These are phyloP conservation scores for Lipophrys pholis DNA, from an alignment of 2,113 vertebrate genomes.

Conservation along the genomic window DNA sequence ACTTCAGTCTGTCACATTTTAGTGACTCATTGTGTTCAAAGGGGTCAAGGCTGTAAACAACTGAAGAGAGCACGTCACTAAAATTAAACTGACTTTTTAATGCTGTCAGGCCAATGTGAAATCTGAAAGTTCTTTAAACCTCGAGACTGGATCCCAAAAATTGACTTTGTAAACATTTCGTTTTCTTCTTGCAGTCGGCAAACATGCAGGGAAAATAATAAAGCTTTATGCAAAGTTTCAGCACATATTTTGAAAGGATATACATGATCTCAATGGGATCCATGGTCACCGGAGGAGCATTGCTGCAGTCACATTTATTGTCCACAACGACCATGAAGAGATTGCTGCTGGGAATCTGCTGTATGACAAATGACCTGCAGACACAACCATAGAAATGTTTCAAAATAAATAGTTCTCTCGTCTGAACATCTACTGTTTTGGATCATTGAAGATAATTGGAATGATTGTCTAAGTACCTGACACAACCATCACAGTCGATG, in stretches of 20 bases:
- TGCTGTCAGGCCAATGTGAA: too few relatives aligned
- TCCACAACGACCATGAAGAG: constrained; percentile 99
- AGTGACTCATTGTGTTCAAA: constrained; percentile 97
- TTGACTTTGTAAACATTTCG: too few relatives aligned
- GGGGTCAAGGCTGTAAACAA: constrained; percentile 86
- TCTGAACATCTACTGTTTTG: neutral
- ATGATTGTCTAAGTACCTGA: constrained; percentile 85
- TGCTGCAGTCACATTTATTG: constrained; percentile 93
- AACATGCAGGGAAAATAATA: too few relatives aligned
- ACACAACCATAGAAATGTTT: constrained; percentile 5
- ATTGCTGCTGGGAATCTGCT: constrained; percentile 99
- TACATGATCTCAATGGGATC: constrained; percentile 98
- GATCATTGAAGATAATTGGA: too few relatives aligned
- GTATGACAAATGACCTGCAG: constrained; percentile 97
- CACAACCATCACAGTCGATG: constrained; percentile 92
- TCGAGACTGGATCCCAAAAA: too few relatives aligned
- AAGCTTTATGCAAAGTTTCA: neutral
- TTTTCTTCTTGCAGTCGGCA: too few relatives aligned
- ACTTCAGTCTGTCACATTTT: constrained; percentile 96
- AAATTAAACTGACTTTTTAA: too few relatives aligned
- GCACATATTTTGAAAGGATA: constrained; percentile 87
- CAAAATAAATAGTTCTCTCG: neutral
- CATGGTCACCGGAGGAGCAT: constrained; percentile 91
- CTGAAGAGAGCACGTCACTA: too few relatives aligned
- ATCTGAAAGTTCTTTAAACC: too few relatives aligned